Evolutionary conservation across 2,888 invertebrate species (phyloP).

Genomic region (Mycalesis mineus): DNA sequence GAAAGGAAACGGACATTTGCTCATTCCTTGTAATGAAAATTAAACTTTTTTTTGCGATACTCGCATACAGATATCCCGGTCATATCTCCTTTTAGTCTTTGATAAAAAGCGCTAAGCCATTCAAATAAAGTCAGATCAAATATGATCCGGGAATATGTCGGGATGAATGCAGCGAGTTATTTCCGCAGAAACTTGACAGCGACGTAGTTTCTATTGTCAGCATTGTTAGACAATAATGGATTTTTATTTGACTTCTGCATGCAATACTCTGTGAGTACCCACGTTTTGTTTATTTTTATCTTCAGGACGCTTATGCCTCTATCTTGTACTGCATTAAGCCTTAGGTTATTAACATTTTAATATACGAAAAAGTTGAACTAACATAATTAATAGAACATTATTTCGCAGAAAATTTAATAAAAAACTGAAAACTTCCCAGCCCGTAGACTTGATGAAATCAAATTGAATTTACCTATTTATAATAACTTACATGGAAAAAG

Average conservation of each 20-base stretch:
- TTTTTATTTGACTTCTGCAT: slow-evolving; percentile 11
- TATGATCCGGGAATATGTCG: slow-evolving; percentile 11
- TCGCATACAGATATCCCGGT: neutral
- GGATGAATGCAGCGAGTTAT: slow-evolving; percentile 6
- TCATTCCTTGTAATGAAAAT: no score
- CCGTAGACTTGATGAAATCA: no score
- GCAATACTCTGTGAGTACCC: neutral
- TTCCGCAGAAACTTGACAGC: slow-evolving; percentile 5
- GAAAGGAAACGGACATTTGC: no score
- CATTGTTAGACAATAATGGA: slow-evolving; percentile 9
- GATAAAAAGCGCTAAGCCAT: slow-evolving; percentile 5
- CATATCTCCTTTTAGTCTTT: neutral
- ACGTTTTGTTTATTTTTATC: neutral
- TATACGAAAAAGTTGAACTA: no score
- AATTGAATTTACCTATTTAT: no score
- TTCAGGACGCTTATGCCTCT: neutral
- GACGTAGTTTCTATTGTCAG: slow-evolving; percentile 5
- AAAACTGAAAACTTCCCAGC: no score
- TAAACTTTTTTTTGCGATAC: no score
- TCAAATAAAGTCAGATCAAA: slow-evolving; percentile 14
- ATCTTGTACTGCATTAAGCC: no score
- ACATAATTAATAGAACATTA: no score
- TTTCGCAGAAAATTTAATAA: no score
- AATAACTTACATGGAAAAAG: no score
- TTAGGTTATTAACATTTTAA: no score